Conservation (phyloP, 2,113 vertebrate genomes). For the Ctenomys sociabilis region DNA sequence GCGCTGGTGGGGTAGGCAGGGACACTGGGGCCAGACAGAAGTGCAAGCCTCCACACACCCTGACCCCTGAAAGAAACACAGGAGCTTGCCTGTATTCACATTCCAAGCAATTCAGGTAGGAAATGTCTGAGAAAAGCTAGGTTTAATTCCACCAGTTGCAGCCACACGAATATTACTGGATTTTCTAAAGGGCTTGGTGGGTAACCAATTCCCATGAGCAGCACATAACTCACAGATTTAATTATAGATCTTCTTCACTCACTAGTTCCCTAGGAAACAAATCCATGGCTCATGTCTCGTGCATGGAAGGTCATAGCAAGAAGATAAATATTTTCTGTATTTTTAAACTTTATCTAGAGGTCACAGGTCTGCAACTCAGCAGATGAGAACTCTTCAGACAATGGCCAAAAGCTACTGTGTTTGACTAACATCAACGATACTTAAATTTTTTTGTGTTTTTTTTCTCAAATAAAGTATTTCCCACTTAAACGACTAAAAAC, state of each 20-base stretch:
- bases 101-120: not conserved
- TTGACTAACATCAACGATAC: conserved; percentile 63
- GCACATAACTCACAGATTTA: conserved; percentile 88
- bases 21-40: not conserved
- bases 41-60: not conserved
- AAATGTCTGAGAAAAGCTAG: conserved; percentile 41
- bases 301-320: conserved; percentile 86
- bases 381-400: conserved; percentile 76
- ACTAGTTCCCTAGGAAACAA: conserved; percentile 89
- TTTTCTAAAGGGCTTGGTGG: conserved; percentile 82
- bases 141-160: conserved; percentile 59
- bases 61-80: not conserved
- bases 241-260: conserved; percentile 90
- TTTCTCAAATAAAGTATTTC: conserved; percentile 56
- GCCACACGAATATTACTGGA: conserved; percentile 71
- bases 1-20: not conserved
- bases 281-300: conserved; percentile 84
- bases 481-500: conserved; percentile 30
- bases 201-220: conserved; percentile 84
- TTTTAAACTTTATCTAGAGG: conserved; percentile 87
- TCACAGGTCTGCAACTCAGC: conserved; percentile 84
- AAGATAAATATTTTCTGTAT: conserved; percentile 86
- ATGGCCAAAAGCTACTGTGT: conserved; percentile 63
- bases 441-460: conserved; percentile 72
- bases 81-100: not conserved